Percentiles rank a stretch among this genome's conserved stretches.
These are phyloP conservation scores for Australoheros scitulus DNA, from an alignment of 2,113 vertebrate genomes.

Conservation along the genomic window DNA sequence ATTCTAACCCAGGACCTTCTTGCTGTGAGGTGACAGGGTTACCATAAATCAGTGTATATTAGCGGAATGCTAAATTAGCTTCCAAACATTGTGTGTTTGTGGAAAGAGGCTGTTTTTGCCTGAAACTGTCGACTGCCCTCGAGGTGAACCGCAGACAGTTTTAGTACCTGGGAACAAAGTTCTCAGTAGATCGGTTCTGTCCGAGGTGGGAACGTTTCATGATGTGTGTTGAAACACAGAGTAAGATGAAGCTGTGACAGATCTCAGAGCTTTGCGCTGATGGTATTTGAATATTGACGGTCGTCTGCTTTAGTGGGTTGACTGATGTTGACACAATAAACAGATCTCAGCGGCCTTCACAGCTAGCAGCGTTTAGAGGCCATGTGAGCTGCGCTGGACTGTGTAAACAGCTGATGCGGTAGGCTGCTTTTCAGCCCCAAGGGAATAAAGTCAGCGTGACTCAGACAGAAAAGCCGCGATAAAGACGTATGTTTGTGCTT, in stretches of 20 bases:
- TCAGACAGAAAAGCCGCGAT: background rate
- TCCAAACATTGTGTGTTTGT: background rate
- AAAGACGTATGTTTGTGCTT: background rate
- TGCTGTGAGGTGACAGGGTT: background rate
- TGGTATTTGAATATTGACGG: background rate
- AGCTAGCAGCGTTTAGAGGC: slow-evolving; percentile 1
- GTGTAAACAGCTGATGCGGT: slow-evolving; percentile 58
- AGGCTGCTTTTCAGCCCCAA: slow-evolving; percentile 35
- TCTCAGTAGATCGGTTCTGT: background rate
- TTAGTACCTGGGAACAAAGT: background rate
- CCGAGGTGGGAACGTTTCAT: background rate
- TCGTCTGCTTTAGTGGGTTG: background rate
- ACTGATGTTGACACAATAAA: slow-evolving; percentile 1
- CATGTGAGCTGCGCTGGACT: background rate
- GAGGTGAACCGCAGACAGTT: background rate
- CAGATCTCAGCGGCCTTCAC: background rate
- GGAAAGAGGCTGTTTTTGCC: background rate
- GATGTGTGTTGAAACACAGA: background rate
- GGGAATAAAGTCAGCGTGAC: slow-evolving; percentile 9
- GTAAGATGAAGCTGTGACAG: background rate
- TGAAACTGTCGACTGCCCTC: background rate
- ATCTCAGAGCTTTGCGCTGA: background rate
- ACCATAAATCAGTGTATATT: background rate
- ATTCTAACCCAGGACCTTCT: too few species aligned
- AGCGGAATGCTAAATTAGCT: background rate